Evolutionary conservation across 1,140 invertebrate genomes (phyloP), one percentile per base, ranked within the genome.

Genomic region (Cataglyphis hispanica): DNA sequence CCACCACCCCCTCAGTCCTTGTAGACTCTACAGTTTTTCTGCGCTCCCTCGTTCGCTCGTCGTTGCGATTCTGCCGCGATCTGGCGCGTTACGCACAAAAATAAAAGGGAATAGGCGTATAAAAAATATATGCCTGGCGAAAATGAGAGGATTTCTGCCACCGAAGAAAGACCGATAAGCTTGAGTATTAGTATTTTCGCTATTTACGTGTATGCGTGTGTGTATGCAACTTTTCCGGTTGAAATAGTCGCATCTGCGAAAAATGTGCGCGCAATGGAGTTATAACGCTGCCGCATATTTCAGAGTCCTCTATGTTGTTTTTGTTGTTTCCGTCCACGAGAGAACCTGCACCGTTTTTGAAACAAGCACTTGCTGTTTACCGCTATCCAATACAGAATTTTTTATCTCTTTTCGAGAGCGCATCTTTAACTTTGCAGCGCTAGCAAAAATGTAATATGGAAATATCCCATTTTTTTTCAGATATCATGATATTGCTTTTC

Each of bases 11-110:
- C 53, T 13, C 25, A 58, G 22, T 13, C 34, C 34, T 50, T 50
- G 64, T 37, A 37, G 70, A 72, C 56, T 77, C 69, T 25, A 10
- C 16, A 61, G 64, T 85, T 85, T 84, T 87, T 86, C 37, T 58
- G 37, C 58, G 56, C 25, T 53, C 34, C 50, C 56, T 16, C 46
- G 53, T 43, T 34, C 25, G 78, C 50, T 43, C 27, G 43, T 31
- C 58, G 81, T 75, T 56, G 61, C 81, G 81, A 77, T 80, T 76
- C 56, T 80, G 27, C 53, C 46, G 64, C 63, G 85, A 86, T 64
- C 16, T 53, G 53, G 72, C 50, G 19, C 80, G 53, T 19, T 58
- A 34, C 27, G 34, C 11, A 46, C 16, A 34, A 43, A 78, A 88
- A 78, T 78, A 78, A 77, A 87, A 88, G 63, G 43, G 53, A 56